phyloP scores from a whole-genome alignment of 2,797 vertebrate genomes.

The Fistularia commersonii region DNA sequence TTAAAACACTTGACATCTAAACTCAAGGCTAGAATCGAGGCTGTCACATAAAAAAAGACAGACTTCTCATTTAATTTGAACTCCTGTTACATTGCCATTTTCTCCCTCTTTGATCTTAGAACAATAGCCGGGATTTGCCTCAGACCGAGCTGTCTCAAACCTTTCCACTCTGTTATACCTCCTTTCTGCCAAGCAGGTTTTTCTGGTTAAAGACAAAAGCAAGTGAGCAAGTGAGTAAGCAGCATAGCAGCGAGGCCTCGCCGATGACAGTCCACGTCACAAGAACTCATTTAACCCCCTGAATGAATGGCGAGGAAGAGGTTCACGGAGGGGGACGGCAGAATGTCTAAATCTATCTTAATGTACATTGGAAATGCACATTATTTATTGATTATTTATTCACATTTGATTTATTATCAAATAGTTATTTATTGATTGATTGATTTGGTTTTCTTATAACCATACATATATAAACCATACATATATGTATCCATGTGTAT shows the following conservation, averaged over 20 bases:
- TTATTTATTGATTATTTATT: too few species aligned
- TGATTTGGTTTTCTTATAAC: too few species aligned
- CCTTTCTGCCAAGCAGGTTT: constrained; percentile 51
- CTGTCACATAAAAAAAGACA: constrained; percentile 52
- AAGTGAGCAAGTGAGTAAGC: too few species aligned
- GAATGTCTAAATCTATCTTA: constrained; percentile 25
- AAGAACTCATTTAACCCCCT: constrained; percentile 51
- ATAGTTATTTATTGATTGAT: too few species aligned
- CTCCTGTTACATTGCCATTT: constrained; percentile 53
- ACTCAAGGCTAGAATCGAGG: constrained; percentile 35
- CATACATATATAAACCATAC: too few species aligned
- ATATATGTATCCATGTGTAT: too few species aligned
- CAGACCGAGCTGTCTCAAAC: constrained; percentile 30
- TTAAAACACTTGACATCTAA: constrained; percentile 1
- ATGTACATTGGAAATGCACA: too few species aligned
- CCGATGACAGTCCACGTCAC: constrained; percentile 52
- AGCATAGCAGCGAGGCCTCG: constrained; percentile 11
- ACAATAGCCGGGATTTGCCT: constrained; percentile 49
- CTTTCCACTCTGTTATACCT: constrained; percentile 13
- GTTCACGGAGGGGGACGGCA: constrained; percentile 17
- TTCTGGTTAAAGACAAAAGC: constrained; percentile 12
- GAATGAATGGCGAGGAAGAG: constrained; percentile 53
- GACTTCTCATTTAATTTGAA: constrained; percentile 54
- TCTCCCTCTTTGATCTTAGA: constrained; percentile 52
- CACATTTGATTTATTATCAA: too few species aligned